Conservation (phyloP, 2,888 invertebrate species). For the Lasioglossum vierecki region DNA sequence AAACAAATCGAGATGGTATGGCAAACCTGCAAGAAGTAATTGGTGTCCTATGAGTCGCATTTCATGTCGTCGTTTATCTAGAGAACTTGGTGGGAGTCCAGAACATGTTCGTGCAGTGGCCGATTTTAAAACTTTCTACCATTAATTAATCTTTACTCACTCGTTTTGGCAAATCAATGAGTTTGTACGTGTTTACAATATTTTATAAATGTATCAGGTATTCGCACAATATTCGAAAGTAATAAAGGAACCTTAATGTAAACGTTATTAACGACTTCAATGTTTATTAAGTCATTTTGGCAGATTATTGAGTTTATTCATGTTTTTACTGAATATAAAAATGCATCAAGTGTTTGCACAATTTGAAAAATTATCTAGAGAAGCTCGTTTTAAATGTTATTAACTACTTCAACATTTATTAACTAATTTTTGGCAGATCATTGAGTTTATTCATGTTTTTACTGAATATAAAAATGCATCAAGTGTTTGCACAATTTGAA, state of each 20-base stretch:
- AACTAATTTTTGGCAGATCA: too few relatives aligned
- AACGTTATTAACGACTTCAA: too few relatives aligned
- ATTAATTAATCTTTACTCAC: neutral
- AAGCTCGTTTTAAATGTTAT: neutral
- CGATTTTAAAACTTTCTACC: neutral
- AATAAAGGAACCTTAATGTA: too few relatives aligned
- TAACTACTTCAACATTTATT: neutral
- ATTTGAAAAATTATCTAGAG: too few relatives aligned
- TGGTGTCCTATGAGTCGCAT: neutral
- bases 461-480: too few relatives aligned
- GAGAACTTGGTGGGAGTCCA: neutral
- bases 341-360: neutral
- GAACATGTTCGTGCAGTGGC: neutral
- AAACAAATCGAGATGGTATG: conserved; percentile 97
- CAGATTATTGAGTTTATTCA: too few relatives aligned
- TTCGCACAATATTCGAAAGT: neutral
- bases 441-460: too few relatives aligned
- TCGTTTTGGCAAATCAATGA: neutral
- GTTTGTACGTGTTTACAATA: neutral
- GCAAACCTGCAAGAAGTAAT: conserved; percentile 90
- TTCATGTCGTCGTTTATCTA: neutral
- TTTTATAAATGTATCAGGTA: neutral
- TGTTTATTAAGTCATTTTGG: too few relatives aligned
- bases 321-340: neutral
- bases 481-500: too few relatives aligned